Conservation (phyloP, 2,888 invertebrate species). For the Carpatolechia fugitivella region DNA sequence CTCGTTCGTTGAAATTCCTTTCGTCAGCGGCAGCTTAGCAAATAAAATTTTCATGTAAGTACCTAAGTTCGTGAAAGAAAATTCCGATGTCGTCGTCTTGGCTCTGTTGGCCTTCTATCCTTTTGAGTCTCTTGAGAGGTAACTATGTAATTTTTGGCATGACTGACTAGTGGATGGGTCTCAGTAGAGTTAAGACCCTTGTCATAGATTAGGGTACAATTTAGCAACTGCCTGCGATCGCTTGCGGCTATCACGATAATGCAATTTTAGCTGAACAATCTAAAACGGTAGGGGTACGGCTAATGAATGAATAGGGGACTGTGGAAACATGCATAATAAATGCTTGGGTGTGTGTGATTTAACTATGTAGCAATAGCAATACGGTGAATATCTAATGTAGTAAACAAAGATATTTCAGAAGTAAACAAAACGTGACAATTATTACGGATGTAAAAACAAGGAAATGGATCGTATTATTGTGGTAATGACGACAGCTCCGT, state of each 20-base stretch:
- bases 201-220: constrained; percentile 5
- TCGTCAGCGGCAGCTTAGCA: background rate
- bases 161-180: constrained; percentile 8
- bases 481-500: too few species aligned
- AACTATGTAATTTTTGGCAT: constrained; percentile 2
- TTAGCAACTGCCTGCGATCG: constrained; percentile 1
- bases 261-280: constrained; percentile 1
- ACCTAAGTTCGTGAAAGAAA: background rate
- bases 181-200: constrained; percentile 1
- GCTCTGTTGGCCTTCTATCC: background rate
- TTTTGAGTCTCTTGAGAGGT: background rate
- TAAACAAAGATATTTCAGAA: too few species aligned
- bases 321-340: background rate
- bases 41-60: constrained; percentile 1
- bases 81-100: background rate
- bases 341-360: background rate
- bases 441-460: too few species aligned
- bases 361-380: background rate
- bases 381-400: too few species aligned
- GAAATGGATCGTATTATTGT: too few species aligned
- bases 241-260: constrained; percentile 3
- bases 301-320: background rate
- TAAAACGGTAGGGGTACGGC: constrained; percentile 5
- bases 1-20: background rate
- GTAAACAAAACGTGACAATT: too few species aligned